phyloP scores from a whole-genome alignment of 1,140 invertebrate species.

The Drosophila bipectinata region DNA sequence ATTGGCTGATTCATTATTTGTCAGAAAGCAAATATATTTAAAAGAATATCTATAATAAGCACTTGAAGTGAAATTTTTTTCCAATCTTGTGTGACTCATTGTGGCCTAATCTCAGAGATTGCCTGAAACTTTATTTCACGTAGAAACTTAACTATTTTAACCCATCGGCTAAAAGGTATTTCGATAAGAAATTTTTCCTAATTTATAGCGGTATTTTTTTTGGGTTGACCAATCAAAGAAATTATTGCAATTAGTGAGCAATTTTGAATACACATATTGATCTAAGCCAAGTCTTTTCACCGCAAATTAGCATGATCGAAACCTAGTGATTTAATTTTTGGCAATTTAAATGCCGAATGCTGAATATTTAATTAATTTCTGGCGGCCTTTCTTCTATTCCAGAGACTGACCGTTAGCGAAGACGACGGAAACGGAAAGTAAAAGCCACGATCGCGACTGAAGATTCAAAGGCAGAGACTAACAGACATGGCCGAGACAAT shows the following conservation, averaged over 20 bases:
- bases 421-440: slow-evolving; percentile 70
- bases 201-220: slow-evolving; percentile 8
- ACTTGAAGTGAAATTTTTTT: background rate
- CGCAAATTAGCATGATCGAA: slow-evolving; percentile 41
- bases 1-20: background rate
- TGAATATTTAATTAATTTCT: slow-evolving; percentile 29
- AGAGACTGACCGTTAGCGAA: slow-evolving; percentile 59
- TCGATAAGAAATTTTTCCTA: slow-evolving; percentile 32
- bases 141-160: slow-evolving; percentile 1
- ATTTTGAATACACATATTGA: slow-evolving; percentile 17
- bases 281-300: slow-evolving; percentile 20
- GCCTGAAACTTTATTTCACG: background rate
- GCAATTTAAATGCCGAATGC: slow-evolving; percentile 37
- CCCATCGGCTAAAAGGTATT: background rate
- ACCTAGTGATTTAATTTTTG: slow-evolving; percentile 36
- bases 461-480: slow-evolving; percentile 13
- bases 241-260: slow-evolving; percentile 30
- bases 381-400: slow-evolving; percentile 26
- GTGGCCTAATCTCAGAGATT: slow-evolving; percentile 1
- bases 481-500: slow-evolving; percentile 70
- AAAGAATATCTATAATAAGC: background rate
- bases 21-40: background rate
- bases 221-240: slow-evolving; percentile 36
- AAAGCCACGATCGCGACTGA: slow-evolving; percentile 52
- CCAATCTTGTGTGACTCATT: background rate